Evolutionary conservation across 1,140 invertebrate genomes (phyloP).

Genomic region (Sminthurides bifidus): DNA sequence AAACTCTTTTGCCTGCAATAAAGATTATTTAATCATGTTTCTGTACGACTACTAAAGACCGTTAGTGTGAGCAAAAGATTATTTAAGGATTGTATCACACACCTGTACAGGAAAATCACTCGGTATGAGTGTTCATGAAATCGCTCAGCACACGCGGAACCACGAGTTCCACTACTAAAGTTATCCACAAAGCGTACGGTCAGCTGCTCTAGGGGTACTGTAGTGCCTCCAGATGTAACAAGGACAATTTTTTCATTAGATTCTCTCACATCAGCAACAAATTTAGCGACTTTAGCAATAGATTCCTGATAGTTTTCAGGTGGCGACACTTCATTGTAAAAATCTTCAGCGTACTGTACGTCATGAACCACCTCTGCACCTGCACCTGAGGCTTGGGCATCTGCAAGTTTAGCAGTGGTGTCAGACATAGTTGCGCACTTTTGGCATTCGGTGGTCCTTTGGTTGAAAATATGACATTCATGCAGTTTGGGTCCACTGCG

Average conservation of each 20-base stretch:
- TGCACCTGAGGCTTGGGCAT: no score
- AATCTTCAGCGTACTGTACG: no score
- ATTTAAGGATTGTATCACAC: constrained; percentile 28
- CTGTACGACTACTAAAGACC: constrained; percentile 66
- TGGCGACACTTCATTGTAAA: constrained; percentile 16
- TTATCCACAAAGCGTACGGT: constrained; percentile 97
- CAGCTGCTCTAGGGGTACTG: constrained; percentile 89
- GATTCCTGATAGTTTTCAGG: constrained; percentile 14
- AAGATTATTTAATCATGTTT: constrained; percentile 49
- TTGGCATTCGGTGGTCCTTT: no score
- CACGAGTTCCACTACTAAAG: constrained; percentile 91
- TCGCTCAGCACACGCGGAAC: constrained; percentile 88
- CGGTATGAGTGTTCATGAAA: constrained; percentile 62
- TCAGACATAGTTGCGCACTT: no score
- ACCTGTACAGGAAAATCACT: constrained; percentile 48
- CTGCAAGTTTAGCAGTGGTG: no score
- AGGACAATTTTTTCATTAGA: constrained; percentile 6
- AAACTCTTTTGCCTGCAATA: constrained; percentile 22
- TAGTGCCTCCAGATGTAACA: constrained; percentile 37
- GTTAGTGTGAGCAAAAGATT: not conserved
- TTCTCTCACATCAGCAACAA: not conserved
- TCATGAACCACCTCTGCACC: no score
- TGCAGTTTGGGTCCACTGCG: no score
- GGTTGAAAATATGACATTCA: no score
- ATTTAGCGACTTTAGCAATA: constrained; percentile 11